Conservation (phyloP, 2,797 vertebrate genomes). For the Myotis myotis region DNA sequence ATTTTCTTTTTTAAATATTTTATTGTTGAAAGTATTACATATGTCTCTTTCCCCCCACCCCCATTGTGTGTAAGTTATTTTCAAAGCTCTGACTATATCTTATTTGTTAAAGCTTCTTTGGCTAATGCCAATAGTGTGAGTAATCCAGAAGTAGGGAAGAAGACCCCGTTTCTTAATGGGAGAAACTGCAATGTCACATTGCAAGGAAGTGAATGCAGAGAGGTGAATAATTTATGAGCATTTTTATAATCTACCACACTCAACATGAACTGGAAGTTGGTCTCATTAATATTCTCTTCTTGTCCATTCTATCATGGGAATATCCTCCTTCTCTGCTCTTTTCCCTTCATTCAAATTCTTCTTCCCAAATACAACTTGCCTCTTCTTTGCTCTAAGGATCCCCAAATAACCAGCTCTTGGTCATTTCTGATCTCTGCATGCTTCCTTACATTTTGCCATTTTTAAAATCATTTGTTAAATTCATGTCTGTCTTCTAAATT, state of each 20-base stretch:
- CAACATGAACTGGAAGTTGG: conserved; percentile 8
- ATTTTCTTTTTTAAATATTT: too few relatives aligned
- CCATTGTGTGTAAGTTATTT: not conserved
- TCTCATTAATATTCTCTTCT: conserved; percentile 55
- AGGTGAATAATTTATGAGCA: conserved; percentile 42
- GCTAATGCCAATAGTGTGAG: not conserved
- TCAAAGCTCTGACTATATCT: conserved; percentile 5
- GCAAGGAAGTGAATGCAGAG: not conserved
- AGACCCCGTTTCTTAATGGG: not conserved
- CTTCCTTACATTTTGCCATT: conserved; percentile 18
- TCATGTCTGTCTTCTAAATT: conserved; percentile 42
- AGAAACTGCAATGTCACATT: conserved; percentile 25
- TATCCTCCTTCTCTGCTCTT: conserved; percentile 11
- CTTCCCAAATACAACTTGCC: conserved; percentile 35
- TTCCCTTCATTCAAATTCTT: conserved; percentile 53
- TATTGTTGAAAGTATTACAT: too few relatives aligned
- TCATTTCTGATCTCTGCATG: conserved; percentile 22
- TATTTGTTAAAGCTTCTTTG: not conserved
- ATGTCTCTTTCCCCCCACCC: too few relatives aligned
- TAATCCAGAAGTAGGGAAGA: not conserved
- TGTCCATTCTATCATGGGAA: conserved; percentile 45
- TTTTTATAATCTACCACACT: conserved; percentile 45
- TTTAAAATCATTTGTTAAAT: conserved; percentile 52
- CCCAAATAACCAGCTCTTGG: not conserved
- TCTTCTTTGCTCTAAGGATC: conserved; percentile 23